Evolutionary conservation across 2,888 invertebrate species (phyloP).

Genomic region (Sphaerophoria taeniata): DNA sequence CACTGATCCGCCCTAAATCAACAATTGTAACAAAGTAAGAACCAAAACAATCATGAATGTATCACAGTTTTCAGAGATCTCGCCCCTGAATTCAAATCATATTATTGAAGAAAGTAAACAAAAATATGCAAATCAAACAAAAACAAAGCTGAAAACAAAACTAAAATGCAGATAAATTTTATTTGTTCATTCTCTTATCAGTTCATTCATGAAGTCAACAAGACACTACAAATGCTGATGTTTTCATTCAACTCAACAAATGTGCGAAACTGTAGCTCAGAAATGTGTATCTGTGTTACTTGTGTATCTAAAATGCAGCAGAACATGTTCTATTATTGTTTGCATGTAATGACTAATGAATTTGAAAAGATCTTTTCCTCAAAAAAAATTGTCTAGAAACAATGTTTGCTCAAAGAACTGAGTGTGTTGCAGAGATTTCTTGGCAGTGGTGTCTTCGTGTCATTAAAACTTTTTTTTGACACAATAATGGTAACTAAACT

Average conservation of each 20-base stretch:
- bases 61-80: neutral
- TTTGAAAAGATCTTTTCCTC: too few relatives aligned
- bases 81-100: neutral
- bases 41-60: neutral
- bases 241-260: neutral
- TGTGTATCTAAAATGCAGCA: neutral
- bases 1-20: neutral
- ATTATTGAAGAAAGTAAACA: neutral
- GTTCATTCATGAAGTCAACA: neutral
- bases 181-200: constrained; percentile 12
- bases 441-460: too few relatives aligned
- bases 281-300: neutral
- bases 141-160: neutral
- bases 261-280: neutral
- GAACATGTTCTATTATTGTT: neutral
- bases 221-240: neutral
- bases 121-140: neutral
- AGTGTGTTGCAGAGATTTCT: too few relatives aligned
- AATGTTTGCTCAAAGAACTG: too few relatives aligned
- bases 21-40: neutral
- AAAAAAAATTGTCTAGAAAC: too few relatives aligned
- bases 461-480: too few relatives aligned
- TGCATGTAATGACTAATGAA: too few relatives aligned
- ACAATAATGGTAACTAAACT: too few relatives aligned
- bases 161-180: neutral